Percentiles rank a stretch among this genome's conserved stretches.
phyloP scores from a whole-genome alignment of 1,140 invertebrate genomes.

The Drosophila elegans region DNA sequence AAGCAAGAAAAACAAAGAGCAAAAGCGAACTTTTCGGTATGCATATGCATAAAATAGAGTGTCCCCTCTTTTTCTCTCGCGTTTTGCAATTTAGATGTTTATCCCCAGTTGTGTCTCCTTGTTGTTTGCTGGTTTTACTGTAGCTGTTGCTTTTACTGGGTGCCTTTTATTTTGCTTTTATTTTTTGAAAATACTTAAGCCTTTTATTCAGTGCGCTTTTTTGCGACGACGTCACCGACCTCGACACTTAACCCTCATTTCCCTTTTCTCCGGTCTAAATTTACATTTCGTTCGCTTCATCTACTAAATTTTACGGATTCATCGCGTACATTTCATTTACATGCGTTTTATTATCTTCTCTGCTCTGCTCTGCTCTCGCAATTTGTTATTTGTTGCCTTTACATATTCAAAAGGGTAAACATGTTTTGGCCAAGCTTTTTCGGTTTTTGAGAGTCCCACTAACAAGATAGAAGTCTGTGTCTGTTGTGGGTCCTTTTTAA shows the following conservation, averaged over 20 bases:
- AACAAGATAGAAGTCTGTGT: slow-evolving; percentile 3
- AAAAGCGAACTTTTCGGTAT: slow-evolving; percentile 10
- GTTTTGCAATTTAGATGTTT: slow-evolving; percentile 39
- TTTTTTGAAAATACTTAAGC: slow-evolving; percentile 32
- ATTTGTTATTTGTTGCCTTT: slow-evolving; percentile 55
- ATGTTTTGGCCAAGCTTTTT: slow-evolving; percentile 40
- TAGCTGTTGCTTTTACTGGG: slow-evolving; percentile 19
- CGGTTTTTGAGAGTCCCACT: neutral
- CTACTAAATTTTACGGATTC: slow-evolving; percentile 69
- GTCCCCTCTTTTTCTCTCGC: neutral
- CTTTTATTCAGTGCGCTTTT: slow-evolving; percentile 38
- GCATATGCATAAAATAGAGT: slow-evolving; percentile 21
- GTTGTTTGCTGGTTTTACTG: slow-evolving; percentile 10
- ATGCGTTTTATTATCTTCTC: slow-evolving; percentile 66
- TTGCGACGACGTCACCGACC: slow-evolving; percentile 14
- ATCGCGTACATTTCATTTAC: slow-evolving; percentile 76
- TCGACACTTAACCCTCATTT: slow-evolving; percentile 36
- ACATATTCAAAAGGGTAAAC: slow-evolving; percentile 46
- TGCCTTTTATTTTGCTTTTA: neutral
- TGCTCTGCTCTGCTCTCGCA: slow-evolving; percentile 5
- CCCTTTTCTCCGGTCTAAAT: slow-evolving; percentile 14
- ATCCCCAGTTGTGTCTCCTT: slow-evolving; percentile 11
- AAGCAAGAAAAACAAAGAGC: neutral
- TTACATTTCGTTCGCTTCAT: slow-evolving; percentile 72
- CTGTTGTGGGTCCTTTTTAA: neutral